phyloP scores from a whole-genome alignment of 2,797 vertebrate species.

The Acrossocheilus wenchowensis region DNA sequence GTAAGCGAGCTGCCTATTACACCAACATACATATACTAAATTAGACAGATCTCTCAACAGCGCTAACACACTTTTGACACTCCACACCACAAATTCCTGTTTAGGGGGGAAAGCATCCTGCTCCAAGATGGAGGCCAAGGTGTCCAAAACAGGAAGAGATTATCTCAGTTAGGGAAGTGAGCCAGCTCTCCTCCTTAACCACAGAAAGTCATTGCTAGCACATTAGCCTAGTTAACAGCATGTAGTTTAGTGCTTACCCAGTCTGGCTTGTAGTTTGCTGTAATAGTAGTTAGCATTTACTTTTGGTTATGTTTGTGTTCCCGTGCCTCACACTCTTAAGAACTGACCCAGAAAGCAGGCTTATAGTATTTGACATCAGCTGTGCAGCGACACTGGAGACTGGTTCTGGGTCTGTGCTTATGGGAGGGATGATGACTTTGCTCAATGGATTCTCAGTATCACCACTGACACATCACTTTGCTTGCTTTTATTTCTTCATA shows the following conservation, averaged over 20 bases:
- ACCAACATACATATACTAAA: neutral
- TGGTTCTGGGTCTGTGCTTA: slow-evolving; percentile 35
- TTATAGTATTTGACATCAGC: slow-evolving; percentile 2
- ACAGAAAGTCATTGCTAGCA: slow-evolving; percentile 29
- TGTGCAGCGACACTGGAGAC: slow-evolving; percentile 5
- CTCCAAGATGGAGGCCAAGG: slow-evolving; percentile 66
- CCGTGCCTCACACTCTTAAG: slow-evolving; percentile 16
- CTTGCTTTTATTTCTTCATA: slow-evolving; percentile 40
- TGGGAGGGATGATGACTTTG: slow-evolving; percentile 28
- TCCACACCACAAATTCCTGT: slow-evolving; percentile 62
- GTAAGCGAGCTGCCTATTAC: slow-evolving; percentile 75
- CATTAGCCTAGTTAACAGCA: neutral
- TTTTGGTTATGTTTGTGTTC: slow-evolving; percentile 27
- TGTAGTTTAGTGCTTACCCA: neutral
- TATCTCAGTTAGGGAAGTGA: slow-evolving; percentile 50
- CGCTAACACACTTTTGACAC: neutral
- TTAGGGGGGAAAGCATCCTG: slow-evolving; percentile 43
- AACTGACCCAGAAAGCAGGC: slow-evolving; percentile 24
- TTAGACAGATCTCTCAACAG: slow-evolving; percentile 27
- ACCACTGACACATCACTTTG: slow-evolving; percentile 44
- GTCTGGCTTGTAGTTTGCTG: slow-evolving; percentile 27
- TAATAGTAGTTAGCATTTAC: slow-evolving; percentile 12
- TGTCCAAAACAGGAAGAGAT: slow-evolving; percentile 49
- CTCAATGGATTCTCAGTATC: slow-evolving; percentile 47
- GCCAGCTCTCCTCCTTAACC: slow-evolving; percentile 46